phyloP scores from a whole-genome alignment of 2,888 invertebrate genomes.

The Lasioglossum oenotherae region DNA sequence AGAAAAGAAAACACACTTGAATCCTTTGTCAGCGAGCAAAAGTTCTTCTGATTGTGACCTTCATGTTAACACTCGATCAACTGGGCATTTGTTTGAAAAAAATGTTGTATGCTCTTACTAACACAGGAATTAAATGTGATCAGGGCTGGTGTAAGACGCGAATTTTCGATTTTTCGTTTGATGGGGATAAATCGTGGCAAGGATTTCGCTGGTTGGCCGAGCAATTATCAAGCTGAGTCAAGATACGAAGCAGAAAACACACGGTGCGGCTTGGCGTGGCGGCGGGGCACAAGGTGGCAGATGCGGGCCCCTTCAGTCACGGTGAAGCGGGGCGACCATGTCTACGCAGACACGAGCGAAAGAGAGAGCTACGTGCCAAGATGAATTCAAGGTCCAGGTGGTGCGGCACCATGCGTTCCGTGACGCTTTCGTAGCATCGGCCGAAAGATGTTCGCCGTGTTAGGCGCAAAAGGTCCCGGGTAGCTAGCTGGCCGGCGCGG shows the following conservation, averaged over 20 bases:
- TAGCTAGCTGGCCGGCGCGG: slow-evolving; percentile 35
- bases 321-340: slow-evolving; percentile 17
- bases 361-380: slow-evolving; percentile 47
- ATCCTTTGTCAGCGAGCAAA: too few relatives aligned
- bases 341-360: slow-evolving; percentile 31
- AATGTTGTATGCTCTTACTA: too few relatives aligned
- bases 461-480: slow-evolving; percentile 21
- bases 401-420: slow-evolving; percentile 47
- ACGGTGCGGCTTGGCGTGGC: slow-evolving; percentile 31
- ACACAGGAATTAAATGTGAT: too few relatives aligned
- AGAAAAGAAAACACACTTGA: too few relatives aligned
- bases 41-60: too few relatives aligned
- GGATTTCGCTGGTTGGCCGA: slow-evolving; percentile 40
- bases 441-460: slow-evolving; percentile 53
- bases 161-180: slow-evolving; percentile 1
- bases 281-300: slow-evolving; percentile 69
- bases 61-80: too few relatives aligned
- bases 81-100: too few relatives aligned
- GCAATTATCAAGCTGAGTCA: slow-evolving; percentile 65
- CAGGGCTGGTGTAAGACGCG: too few relatives aligned
- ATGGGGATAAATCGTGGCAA: slow-evolving; percentile 56
- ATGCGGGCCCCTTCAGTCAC: slow-evolving; percentile 62
- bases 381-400: slow-evolving; percentile 69
- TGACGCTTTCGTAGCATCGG: slow-evolving; percentile 63
- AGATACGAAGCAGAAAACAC: slow-evolving; percentile 52